Evolutionary conservation across 2,797 vertebrate genomes (phyloP).

Genomic region (Luscinia megarhynchos): DNA sequence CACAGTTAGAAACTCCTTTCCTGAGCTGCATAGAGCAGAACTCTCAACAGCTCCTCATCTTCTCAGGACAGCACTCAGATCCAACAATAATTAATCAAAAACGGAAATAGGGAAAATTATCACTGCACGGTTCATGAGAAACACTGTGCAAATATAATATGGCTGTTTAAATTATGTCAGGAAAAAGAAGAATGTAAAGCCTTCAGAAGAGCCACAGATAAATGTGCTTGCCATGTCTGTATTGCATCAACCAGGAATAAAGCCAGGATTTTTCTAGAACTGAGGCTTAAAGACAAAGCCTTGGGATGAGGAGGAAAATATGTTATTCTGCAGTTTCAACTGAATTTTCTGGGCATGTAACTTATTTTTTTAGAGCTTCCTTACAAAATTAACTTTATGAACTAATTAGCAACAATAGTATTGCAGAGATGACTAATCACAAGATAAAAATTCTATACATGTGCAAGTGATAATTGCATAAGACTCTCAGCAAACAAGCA

Average conservation of each 20-base stretch:
- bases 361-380: neutral
- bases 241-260: neutral
- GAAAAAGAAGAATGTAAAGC: neutral
- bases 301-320: neutral
- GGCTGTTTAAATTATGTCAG: neutral
- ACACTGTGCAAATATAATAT: neutral
- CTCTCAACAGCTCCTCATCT: neutral
- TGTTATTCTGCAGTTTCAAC: neutral
- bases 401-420: neutral
- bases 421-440: neutral
- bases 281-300: neutral
- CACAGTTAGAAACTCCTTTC: neutral
- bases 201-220: neutral
- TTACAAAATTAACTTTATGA: neutral
- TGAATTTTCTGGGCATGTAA: neutral
- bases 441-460: neutral
- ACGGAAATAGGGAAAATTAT: neutral
- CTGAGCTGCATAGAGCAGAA: neutral
- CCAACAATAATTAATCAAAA: neutral
- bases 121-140: neutral
- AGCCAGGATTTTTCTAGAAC: neutral
- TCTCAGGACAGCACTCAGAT: neutral
- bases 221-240: neutral
- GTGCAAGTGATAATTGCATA: neutral
- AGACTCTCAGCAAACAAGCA: neutral